Evolutionary conservation across 37 sponge, comb jelly and placozoan genomes (phyloP), one percentile per base, ranked within the genome.

Genomic region (Amphimedon queenslandica): DNA sequence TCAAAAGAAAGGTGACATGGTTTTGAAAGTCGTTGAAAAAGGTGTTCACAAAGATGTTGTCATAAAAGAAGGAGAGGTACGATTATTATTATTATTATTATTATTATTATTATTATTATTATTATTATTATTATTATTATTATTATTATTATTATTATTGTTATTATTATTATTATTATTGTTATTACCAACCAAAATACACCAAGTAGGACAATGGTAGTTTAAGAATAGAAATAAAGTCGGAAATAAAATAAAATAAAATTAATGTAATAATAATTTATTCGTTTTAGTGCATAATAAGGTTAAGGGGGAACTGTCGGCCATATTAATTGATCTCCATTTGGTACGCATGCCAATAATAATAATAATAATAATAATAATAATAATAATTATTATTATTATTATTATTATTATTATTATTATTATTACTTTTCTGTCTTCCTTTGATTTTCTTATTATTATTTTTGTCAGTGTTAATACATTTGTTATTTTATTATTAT

Each of bases 61-160:
- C 56, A 95, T 95, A 71, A 80, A 74, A n/a, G 86, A 95, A 39
- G 96, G 96, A 57, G 96, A 95, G 79, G 86, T 92, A n/a, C n/a
- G 76, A 30, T n/a, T 39, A 8, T 42, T 24, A 11, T 24, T 32
- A 18, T n/a, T n/a, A n/a, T 47, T 25, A 25, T 32, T 51, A 4
- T 70, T 65, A 11, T 36, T 28, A 21, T 68, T 2, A 29, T 37
- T 23, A 27, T 27, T 56, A 91, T 87, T 71, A 87, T 58, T 94
- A 90, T 72, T 78, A 79, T 32, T 80, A 83, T 75, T 57, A 87
- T 28, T 77, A 86, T 74, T 93, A 93, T 24, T 86, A 88, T n/a
- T 42, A 95, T 95, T 93, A 81, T 83, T 8, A 74, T 95, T 53
- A 95, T 92, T 87, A 73, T 95, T 10, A 77, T 95, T 21, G 96